A percentile compares a stretch with the other conserved stretches of the same genome.
These are phyloP conservation scores for Denticeps clupeoides DNA, from an alignment of 2,797 vertebrate genomes.

Conservation along the genomic window DNA sequence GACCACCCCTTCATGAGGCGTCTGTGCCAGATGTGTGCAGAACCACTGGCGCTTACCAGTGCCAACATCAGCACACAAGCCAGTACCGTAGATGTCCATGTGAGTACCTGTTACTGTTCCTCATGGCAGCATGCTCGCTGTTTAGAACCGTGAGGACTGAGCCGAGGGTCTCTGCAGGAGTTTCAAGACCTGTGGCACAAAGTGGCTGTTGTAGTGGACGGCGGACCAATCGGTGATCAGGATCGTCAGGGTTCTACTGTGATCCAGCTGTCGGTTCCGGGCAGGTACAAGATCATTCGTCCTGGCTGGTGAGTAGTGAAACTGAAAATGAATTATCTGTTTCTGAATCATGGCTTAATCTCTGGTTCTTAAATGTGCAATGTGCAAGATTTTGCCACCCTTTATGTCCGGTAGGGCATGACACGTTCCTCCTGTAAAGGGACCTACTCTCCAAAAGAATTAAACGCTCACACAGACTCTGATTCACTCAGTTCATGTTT, in stretches of 20 bases:
- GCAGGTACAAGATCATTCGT: conserved; percentile 76
- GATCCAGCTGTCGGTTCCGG: conserved; percentile 71
- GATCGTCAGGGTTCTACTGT: conserved; percentile 89
- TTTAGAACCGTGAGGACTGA: no score
- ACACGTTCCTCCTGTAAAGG: no score
- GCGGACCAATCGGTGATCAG: conserved; percentile 72
- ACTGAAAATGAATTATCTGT: neutral
- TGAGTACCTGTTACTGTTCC: no score
- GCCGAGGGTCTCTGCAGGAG: no score
- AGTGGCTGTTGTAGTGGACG: conserved; percentile 78
- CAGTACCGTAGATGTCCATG: conserved; percentile 74
- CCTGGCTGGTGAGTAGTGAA: conserved; percentile 77
- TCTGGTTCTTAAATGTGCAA: neutral
- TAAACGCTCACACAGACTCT: no score
- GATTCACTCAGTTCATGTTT: no score
- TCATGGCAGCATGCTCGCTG: no score
- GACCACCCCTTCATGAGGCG: conserved; percentile 73
- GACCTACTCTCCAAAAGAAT: no score
- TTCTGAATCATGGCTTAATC: neutral
- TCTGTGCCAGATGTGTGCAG: conserved; percentile 70
- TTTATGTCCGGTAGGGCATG: no score
- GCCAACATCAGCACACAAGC: conserved; percentile 78
- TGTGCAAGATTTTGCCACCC: no score
- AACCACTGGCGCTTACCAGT: conserved; percentile 84
- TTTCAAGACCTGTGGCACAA: conserved; percentile 87